A percentile compares a stretch with the other conserved stretches of the same genome.
These are phyloP conservation scores for Echinops telfairi DNA, from an alignment of 2,113 vertebrate species.

Conservation along the genomic window DNA sequence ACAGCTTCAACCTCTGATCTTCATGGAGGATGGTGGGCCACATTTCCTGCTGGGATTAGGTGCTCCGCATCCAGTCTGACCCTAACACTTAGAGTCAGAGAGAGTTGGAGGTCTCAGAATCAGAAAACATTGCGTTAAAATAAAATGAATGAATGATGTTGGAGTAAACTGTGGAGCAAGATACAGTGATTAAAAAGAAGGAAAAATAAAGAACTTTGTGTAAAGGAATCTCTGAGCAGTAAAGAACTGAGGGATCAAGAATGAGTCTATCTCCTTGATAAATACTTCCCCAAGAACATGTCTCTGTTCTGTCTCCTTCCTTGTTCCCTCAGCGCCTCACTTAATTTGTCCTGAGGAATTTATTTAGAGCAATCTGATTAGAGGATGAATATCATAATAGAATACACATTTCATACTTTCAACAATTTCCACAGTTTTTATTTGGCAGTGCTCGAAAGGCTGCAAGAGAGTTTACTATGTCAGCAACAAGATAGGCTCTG, in stretches of 20 bases:
- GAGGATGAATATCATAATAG: background rate
- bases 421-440: background rate
- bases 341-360: constrained; percentile 50
- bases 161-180: background rate
- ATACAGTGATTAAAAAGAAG: background rate
- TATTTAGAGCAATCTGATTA: background rate
- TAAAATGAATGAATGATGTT: background rate
- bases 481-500: background rate
- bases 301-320: background rate
- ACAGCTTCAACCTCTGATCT: too few species aligned
- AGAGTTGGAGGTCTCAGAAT: background rate
- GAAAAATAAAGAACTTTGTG: background rate
- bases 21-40: too few species aligned
- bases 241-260: background rate
- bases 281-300: background rate
- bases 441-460: background rate
- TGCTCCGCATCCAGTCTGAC: background rate
- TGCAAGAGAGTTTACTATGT: background rate
- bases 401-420: background rate
- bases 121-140: background rate
- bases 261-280: background rate
- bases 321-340: background rate
- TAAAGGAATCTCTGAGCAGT: background rate
- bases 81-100: background rate
- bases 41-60: too few species aligned